Conservation (phyloP, 2,888 invertebrate genomes). For the Ochlodes sylvanus region DNA sequence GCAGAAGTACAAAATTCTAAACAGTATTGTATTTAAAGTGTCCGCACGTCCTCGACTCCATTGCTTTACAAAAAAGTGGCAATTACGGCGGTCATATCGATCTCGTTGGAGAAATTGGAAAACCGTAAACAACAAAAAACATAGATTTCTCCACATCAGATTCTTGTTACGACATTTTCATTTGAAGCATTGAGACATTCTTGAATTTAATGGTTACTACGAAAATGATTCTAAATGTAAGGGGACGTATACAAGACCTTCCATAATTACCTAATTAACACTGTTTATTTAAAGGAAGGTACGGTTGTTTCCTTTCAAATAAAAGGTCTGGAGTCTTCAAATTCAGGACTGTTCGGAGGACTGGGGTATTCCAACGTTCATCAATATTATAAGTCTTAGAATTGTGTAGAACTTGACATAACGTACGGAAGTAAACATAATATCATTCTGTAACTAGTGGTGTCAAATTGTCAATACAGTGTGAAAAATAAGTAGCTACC, state of each 20-base stretch:
- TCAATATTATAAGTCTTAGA: too few relatives aligned
- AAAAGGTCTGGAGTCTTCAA: neutral
- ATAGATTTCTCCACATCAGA: slow-evolving; percentile 15
- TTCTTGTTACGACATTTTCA: slow-evolving; percentile 13
- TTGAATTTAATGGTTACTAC: neutral
- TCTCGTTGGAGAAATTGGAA: slow-evolving; percentile 31
- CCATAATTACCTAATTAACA: too few relatives aligned
- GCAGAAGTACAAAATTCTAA: neutral
- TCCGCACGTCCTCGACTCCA: neutral
- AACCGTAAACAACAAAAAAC: slow-evolving; percentile 21
- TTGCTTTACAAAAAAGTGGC: slow-evolving; percentile 22
- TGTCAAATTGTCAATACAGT: neutral
- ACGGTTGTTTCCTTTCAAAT: neutral
- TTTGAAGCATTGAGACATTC: neutral
- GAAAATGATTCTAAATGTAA: too few relatives aligned
- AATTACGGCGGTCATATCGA: slow-evolving; percentile 26
- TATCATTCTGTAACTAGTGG: neutral
- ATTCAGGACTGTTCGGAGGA: neutral
- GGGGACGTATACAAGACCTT: too few relatives aligned
- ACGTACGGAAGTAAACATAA: neutral
- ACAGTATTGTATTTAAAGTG: slow-evolving; percentile 4
- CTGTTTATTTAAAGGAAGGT: too few relatives aligned
- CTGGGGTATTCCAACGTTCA: too few relatives aligned
- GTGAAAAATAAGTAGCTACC: neutral
- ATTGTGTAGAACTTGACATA: neutral